These are phyloP conservation scores for Enteromius afrohamiltoni DNA, from an alignment of 2,797 vertebrate genomes.

Conservation along the genomic window DNA sequence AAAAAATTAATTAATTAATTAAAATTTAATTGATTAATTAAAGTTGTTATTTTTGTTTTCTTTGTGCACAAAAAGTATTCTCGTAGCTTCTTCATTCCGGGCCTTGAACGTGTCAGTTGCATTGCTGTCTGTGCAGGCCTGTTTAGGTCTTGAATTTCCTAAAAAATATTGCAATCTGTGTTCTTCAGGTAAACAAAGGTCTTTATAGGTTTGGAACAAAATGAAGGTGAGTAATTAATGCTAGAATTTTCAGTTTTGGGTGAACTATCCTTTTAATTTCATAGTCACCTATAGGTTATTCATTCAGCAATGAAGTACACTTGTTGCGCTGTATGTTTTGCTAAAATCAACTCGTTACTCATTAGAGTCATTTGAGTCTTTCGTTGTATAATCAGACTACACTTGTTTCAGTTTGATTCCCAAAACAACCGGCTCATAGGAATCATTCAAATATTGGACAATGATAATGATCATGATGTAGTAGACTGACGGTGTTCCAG, in stretches of 20 bases:
- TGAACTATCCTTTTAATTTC: neutral
- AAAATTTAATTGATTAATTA: no score
- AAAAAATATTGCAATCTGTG: neutral
- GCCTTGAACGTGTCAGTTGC: neutral
- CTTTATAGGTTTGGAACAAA: neutral
- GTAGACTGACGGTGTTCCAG: neutral
- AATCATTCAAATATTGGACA: neutral
- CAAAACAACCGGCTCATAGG: neutral
- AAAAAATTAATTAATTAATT: no score
- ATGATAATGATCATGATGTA: neutral
- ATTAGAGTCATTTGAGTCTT: neutral
- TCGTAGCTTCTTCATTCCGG: neutral
- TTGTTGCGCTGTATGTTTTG: neutral
- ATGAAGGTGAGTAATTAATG: neutral
- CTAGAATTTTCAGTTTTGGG: neutral
- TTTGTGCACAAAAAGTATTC: neutral
- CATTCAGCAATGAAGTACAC: neutral
- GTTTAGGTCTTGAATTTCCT: neutral
- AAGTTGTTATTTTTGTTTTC: neutral
- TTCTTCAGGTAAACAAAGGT: neutral
- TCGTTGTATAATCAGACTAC: neutral
- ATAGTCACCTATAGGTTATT: neutral
- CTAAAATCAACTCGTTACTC: neutral
- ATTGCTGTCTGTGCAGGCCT: neutral
- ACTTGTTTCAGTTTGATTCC: neutral